Conservation (phyloP, 2,888 invertebrate species). For the Proisotoma minuta region DNA sequence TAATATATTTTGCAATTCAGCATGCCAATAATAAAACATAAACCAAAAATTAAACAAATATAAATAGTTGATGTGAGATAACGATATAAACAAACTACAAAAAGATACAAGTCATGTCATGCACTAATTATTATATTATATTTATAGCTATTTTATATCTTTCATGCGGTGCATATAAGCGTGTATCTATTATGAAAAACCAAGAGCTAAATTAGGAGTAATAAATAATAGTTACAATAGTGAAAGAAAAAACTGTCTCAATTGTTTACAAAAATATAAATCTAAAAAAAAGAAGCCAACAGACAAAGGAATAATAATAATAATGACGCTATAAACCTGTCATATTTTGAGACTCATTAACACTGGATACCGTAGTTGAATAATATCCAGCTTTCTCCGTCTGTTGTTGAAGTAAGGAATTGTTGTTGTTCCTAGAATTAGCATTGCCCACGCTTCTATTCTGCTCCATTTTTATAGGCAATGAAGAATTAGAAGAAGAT, state of each 20-base stretch:
- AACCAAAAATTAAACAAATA: no score
- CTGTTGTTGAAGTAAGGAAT: neutral
- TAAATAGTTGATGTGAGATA: no score
- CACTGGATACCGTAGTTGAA: neutral
- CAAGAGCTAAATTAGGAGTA: no score
- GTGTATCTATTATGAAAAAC: neutral
- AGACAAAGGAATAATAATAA: neutral
- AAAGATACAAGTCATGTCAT: no score
- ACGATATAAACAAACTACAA: no score
- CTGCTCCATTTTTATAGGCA: neutral
- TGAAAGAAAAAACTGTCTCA: neutral
- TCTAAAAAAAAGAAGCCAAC: neutral
- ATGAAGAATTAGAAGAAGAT: neutral
- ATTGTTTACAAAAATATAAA: neutral
- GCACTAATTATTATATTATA: no score
- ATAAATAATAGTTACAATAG: neutral
- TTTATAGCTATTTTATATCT: no score
- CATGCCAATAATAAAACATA: no score
- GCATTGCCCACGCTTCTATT: neutral
- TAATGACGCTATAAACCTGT: constrained; percentile 11
- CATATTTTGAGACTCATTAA: constrained; percentile 8
- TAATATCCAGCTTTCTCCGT: no score
- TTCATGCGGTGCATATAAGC: neutral
- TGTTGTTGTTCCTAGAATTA: neutral
- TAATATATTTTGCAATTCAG: no score